A percentile compares a stretch with the other conserved stretches of the same genome.
Evolutionary conservation across 2,113 vertebrate species (phyloP).

Genomic region (Copsychus sechellarum): DNA sequence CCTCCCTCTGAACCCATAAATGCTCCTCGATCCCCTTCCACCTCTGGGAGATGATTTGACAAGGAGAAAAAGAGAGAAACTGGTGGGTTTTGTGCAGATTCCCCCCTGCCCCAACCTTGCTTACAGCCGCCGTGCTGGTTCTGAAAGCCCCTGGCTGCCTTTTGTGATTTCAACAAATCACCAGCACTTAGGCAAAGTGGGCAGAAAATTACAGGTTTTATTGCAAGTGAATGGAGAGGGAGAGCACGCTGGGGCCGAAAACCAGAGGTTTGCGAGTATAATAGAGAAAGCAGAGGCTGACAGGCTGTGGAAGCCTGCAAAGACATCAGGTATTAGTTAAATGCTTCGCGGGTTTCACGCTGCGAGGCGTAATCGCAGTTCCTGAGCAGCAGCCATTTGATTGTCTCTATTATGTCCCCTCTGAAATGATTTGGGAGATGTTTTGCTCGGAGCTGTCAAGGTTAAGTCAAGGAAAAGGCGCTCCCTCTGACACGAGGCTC

Average conservation of each 20-base stretch:
- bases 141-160: slow-evolving; percentile 49
- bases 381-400: slow-evolving; percentile 54
- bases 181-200: slow-evolving; percentile 70
- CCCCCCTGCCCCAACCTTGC: neutral
- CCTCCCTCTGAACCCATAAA: neutral
- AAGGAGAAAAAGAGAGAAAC: neutral
- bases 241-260: slow-evolving; percentile 47
- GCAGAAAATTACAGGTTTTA: slow-evolving; percentile 72
- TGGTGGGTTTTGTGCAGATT: neutral
- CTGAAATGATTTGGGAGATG: slow-evolving; percentile 27
- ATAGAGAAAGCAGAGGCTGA: neutral
- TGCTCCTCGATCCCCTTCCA: neutral
- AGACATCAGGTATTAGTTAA: slow-evolving; percentile 67
- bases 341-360: slow-evolving; percentile 39
- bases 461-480: slow-evolving; percentile 16
- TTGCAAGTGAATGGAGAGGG: slow-evolving; percentile 59
- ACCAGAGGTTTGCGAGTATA: slow-evolving; percentile 34
- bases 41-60: neutral
- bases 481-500: neutral
- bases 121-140: neutral
- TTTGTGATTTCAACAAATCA: slow-evolving; percentile 71
- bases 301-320: neutral
- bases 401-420: slow-evolving; percentile 56
- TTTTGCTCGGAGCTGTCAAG: slow-evolving; percentile 49
- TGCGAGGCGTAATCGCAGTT: slow-evolving; percentile 58